Conservation (phyloP, 2,113 vertebrate species). For the Pseudolaguvia tuberculata region DNA sequence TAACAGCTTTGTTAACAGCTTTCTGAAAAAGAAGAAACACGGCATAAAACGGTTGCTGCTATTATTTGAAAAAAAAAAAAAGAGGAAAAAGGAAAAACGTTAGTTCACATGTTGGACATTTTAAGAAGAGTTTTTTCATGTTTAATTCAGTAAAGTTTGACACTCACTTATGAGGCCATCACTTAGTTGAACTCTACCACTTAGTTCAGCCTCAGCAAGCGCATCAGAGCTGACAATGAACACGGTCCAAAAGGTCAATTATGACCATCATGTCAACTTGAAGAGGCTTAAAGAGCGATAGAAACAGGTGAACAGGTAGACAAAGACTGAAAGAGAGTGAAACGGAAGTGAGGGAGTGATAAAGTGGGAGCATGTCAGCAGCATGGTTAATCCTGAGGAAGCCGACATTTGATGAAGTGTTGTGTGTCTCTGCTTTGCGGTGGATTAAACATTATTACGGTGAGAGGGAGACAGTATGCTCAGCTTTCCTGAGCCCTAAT, state of each 20-base stretch:
- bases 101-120: background rate
- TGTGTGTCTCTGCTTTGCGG: conserved; percentile 45
- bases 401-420: conserved; percentile 58
- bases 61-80: background rate
- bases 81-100: background rate
- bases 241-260: conserved; percentile 35
- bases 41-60: background rate
- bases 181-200: conserved; percentile 34
- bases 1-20: background rate
- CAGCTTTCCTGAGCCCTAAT: conserved; percentile 57
- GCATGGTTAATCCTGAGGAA: conserved; percentile 56
- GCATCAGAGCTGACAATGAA: conserved; percentile 47
- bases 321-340: conserved; percentile 16
- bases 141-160: conserved; percentile 15
- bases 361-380: conserved; percentile 52
- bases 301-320: conserved; percentile 8
- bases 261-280: conserved; percentile 8
- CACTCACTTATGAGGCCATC: conserved; percentile 44
- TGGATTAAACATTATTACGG: conserved; percentile 67
- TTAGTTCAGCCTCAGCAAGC: conserved; percentile 57
- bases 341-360: background rate
- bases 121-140: background rate
- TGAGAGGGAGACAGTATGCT: conserved; percentile 64
- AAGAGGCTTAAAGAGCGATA: background rate
- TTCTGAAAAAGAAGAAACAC: background rate